These are phyloP conservation scores for Drosophila aff. DNA, from an alignment of 1,140 invertebrate species.

Conservation along the genomic window DNA sequence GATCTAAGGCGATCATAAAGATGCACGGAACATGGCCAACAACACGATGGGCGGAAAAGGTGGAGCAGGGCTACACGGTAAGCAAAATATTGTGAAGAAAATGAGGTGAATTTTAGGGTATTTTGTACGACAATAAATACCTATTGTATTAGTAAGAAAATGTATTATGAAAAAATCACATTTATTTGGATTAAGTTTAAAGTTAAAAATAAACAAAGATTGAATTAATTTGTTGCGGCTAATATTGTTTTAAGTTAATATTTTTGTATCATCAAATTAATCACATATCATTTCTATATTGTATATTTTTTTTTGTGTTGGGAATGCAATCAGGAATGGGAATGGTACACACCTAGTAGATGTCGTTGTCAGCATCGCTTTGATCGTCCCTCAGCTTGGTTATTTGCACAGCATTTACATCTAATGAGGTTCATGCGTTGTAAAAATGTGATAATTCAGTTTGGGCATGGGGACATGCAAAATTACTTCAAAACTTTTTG, in stretches of 20 bases:
- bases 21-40: constrained; percentile 34
- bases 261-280: background rate
- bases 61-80: constrained; percentile 4
- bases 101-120: background rate
- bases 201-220: background rate
- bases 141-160: background rate
- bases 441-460: constrained; percentile 37
- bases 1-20: constrained; percentile 61
- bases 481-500: background rate
- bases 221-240: background rate
- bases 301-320: background rate
- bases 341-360: constrained; percentile 31
- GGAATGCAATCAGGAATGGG: background rate
- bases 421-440: constrained; percentile 29
- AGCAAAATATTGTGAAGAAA: background rate
- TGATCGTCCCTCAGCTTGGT: constrained; percentile 73
- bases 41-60: constrained; percentile 7
- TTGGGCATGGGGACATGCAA: background rate
- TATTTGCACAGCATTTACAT: constrained; percentile 43
- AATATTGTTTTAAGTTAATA: background rate
- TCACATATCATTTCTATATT: background rate
- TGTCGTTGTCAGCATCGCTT: constrained; percentile 50
- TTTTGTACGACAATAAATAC: background rate
- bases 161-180: background rate
- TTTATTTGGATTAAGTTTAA: background rate